A percentile compares a stretch with the other conserved stretches of the same genome.
Evolutionary conservation across 2,888 invertebrate genomes (phyloP).

Genomic region (Tineola bisselliella): DNA sequence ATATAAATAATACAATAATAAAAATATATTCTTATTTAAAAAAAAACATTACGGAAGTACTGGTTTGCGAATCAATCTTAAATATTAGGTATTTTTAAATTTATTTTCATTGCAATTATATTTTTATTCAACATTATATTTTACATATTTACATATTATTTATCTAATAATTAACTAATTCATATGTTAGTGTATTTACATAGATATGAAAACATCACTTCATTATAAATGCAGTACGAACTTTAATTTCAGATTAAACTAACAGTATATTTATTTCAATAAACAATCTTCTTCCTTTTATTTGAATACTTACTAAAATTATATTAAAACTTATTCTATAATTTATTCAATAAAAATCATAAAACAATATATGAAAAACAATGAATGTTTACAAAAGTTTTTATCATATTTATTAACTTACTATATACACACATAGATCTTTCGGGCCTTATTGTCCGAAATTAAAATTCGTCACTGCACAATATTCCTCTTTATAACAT

Average conservation of each 20-base stretch:
- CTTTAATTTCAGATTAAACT: neutral
- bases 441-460: neutral
- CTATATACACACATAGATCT: too few species aligned
- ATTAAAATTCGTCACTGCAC: neutral
- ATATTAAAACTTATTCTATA: too few species aligned
- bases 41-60: too few species aligned
- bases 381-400: too few species aligned
- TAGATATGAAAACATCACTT: slow-evolving; percentile 12
- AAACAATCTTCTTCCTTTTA: too few species aligned
- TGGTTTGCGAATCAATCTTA: neutral
- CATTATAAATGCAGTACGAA: neutral
- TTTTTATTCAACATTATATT: neutral
- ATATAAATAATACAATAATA: slow-evolving; percentile 13
- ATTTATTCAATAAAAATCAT: too few species aligned
- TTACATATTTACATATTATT: slow-evolving; percentile 13
- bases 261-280: too few species aligned
- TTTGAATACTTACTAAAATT: too few species aligned
- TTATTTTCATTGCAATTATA: neutral
- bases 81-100: neutral
- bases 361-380: too few species aligned
- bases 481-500: slow-evolving; percentile 48
- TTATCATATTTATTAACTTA: too few species aligned
- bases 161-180: slow-evolving; percentile 5
- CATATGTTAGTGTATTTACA: slow-evolving; percentile 14
- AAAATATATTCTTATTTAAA: neutral